Evolutionary conservation across 2,888 invertebrate species (phyloP), one percentile per base, ranked within the genome.

Genomic region (Euzophera pinguis): DNA sequence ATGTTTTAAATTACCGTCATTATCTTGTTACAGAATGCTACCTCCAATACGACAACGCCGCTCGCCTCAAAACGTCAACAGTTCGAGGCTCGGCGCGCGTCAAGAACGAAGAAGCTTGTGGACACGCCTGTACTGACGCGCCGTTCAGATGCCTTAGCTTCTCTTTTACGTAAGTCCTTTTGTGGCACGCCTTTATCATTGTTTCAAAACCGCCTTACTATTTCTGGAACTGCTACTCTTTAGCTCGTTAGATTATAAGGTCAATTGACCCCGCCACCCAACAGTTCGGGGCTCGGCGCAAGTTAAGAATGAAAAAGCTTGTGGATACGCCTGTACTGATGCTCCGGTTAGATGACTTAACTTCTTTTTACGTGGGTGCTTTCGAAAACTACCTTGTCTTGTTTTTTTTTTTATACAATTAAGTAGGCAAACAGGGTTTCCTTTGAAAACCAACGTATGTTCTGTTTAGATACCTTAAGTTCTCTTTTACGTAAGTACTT

Each of bases 141-240:
- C 89, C 92, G 0, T 94, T 95, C 60, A 92, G 93, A 61, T 96
- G 96, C 69, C 92, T 95, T 70, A 94, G 96, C 29, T 95, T 95
- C 66, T 96, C 95, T 60, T 96, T 91, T 74, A 82, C 78, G 87
- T 87, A 55, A 64, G 76, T 71, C 32, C 32, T 6, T 10, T 8
- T 10, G n/a, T n/a, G n/a, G n/a, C n/a, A n/a, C n/a, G n/a, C n/a
- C n/a, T n/a, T n/a, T n/a, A n/a, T n/a, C n/a, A n/a, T n/a, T n/a
- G n/a, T n/a, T n/a, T n/a, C n/a, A n/a, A n/a, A n/a, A n/a, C n/a
- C n/a, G n/a, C n/a, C n/a, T n/a, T n/a, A n/a, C n/a, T n/a, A n/a
- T n/a, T n/a, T n/a, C n/a, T n/a, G n/a, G n/a, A n/a, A n/a, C n/a
- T n/a, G n/a, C n/a, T n/a, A n/a, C n/a, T n/a, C n/a, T n/a, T n/a